Evolutionary conservation across 2,888 invertebrate species (phyloP).

Genomic region (Lasioglossum morio): DNA sequence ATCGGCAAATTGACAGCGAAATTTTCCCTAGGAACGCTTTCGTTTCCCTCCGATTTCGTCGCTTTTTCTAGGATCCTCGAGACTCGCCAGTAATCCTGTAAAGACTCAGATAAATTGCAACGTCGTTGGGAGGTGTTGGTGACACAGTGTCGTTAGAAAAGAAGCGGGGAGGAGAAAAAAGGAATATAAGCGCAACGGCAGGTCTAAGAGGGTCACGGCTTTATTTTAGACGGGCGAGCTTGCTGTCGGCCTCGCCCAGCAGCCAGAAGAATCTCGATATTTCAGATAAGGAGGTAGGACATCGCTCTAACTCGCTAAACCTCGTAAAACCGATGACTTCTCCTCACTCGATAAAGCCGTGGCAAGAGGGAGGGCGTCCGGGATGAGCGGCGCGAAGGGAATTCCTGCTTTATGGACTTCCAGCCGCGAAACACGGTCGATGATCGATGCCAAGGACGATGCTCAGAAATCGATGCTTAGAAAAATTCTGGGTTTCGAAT

Average conservation of each 20-base stretch:
- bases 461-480: too few species aligned
- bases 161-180: background rate
- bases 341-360: background rate
- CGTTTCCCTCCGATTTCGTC: background rate
- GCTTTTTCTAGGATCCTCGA: background rate
- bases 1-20: background rate
- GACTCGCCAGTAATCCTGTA: background rate
- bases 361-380: background rate
- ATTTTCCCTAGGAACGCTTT: background rate
- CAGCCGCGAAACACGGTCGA: conserved; percentile 33
- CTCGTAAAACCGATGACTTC: conserved; percentile 16
- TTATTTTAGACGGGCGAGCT: conserved; percentile 12
- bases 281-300: background rate
- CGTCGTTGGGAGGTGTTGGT: background rate
- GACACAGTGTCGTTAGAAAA: background rate
- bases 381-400: background rate
- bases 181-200: background rate
- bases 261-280: conserved; percentile 17
- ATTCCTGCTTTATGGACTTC: conserved; percentile 15
- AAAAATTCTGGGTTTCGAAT: background rate
- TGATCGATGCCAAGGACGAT: conserved; percentile 46
- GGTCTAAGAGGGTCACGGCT: background rate
- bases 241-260: background rate
- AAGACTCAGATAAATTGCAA: conserved; percentile 3
- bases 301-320: conserved; percentile 18